These are phyloP conservation scores for Dendroctonus valens DNA, from an alignment of 1,140 invertebrate genomes.

Conservation along the genomic window DNA sequence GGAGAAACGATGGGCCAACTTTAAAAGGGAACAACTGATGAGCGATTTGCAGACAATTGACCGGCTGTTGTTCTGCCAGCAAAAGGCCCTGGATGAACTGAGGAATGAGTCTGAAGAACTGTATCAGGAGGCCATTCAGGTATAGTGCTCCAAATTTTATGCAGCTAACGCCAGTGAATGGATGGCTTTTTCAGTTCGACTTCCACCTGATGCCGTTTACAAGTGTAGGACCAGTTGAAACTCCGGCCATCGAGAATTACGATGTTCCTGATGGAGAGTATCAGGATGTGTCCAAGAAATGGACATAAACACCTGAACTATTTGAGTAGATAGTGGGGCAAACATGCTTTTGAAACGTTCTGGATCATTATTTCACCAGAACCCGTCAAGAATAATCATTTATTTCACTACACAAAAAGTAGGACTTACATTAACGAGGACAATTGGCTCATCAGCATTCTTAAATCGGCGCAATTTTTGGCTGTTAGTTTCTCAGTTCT, in stretches of 20 bases:
- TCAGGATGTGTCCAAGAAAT: slow-evolving; percentile 76
- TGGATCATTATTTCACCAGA: no score
- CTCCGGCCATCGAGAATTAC: slow-evolving; percentile 77
- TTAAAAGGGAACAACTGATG: slow-evolving; percentile 63
- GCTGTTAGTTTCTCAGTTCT: slow-evolving; percentile 20
- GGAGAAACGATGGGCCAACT: slow-evolving; percentile 71
- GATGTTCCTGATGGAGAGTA: slow-evolving; percentile 81
- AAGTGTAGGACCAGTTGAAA: slow-evolving; percentile 68
- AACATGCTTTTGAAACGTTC: no score
- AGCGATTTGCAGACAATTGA: slow-evolving; percentile 67
- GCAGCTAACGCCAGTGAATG: background rate
- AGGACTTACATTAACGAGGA: slow-evolving; percentile 14
- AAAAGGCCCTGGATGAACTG: slow-evolving; percentile 74
- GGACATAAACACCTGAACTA: slow-evolving; percentile 52
- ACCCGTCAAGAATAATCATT: background rate
- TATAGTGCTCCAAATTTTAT: slow-evolving; percentile 47
- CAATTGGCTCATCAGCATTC: slow-evolving; percentile 19
- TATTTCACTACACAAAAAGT: slow-evolving; percentile 1
- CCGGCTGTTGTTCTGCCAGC: slow-evolving; percentile 65
- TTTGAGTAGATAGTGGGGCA: no score
- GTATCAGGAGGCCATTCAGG: slow-evolving; percentile 78
- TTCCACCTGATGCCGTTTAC: slow-evolving; percentile 64
- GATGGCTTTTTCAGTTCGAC: slow-evolving; percentile 62
- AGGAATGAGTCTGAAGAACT: slow-evolving; percentile 75
- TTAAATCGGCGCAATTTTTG: slow-evolving; percentile 18